phyloP scores from a whole-genome alignment of 2,888 invertebrate genomes.

The Nephrotoma appendiculata region DNA sequence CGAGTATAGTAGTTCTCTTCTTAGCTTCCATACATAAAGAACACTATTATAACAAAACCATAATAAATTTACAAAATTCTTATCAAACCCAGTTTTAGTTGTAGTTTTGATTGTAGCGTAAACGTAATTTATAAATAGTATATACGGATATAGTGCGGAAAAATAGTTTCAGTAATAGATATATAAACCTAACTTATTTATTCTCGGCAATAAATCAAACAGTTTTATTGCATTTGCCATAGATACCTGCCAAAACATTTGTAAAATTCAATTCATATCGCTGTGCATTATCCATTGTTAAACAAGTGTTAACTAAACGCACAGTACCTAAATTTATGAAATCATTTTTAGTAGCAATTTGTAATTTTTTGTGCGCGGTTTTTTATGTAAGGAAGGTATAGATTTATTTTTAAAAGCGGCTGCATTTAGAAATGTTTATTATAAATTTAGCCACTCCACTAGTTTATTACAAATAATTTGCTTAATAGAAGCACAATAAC shows the following conservation, averaged over 20 bases:
- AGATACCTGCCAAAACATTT: too few species aligned
- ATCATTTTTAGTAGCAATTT: background rate
- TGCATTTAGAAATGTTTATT: background rate
- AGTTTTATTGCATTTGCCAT: background rate
- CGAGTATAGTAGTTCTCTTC: too few species aligned
- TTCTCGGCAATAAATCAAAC: background rate
- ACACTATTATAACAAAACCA: background rate
- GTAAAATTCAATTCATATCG: too few species aligned
- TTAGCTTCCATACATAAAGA: too few species aligned
- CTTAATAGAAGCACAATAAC: background rate
- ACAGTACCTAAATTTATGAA: too few species aligned
- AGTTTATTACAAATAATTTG: background rate
- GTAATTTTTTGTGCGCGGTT: background rate
- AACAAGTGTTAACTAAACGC: background rate
- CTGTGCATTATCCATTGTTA: background rate
- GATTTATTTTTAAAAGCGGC: too few species aligned
- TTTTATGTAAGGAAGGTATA: background rate
- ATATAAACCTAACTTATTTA: background rate
- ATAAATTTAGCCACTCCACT: background rate
- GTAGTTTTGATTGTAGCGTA: background rate
- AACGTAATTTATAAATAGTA: background rate
- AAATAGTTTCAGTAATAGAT: too few species aligned
- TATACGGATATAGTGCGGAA: background rate
- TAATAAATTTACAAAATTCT: background rate
- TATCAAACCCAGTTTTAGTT: background rate